These are phyloP conservation scores for Thalassaphorura encarpata DNA, from an alignment of 1,140 invertebrate species.

Conservation along the genomic window DNA sequence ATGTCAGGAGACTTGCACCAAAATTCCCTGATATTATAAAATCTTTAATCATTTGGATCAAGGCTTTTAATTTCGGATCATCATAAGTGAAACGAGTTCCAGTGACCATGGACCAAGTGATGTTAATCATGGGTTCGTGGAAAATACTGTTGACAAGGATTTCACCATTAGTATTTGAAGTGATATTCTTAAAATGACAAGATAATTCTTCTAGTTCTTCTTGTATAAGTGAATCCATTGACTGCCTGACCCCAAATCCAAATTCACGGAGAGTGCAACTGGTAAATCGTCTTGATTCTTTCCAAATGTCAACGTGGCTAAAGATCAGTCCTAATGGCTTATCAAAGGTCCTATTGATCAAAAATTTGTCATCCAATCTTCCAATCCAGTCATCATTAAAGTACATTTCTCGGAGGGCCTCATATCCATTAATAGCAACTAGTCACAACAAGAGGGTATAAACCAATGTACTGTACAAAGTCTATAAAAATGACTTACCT, in stretches of 20 bases:
- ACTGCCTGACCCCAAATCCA: not conserved
- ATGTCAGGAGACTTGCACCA: not conserved
- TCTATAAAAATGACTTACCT: not conserved
- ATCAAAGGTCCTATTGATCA: not conserved
- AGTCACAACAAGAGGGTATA: not conserved
- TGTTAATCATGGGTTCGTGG: slow-evolving; percentile 3
- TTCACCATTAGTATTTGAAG: not conserved
- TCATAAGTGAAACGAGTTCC: not conserved
- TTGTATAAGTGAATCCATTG: not conserved
- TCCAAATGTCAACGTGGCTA: not conserved
- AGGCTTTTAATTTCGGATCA: slow-evolving; percentile 4
- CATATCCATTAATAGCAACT: not conserved
- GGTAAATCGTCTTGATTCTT: not conserved
- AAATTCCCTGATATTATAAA: not conserved
- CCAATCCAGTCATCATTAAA: not conserved
- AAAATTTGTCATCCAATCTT: not conserved
- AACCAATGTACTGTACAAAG: not conserved
- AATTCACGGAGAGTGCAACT: not conserved
- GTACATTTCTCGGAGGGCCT: not conserved
- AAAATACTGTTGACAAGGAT: not conserved
- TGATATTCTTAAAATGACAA: not conserved
- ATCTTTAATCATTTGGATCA: slow-evolving; percentile 4
- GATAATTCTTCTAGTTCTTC: not conserved
- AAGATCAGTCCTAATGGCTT: not conserved
- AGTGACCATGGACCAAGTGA: slow-evolving; percentile 6